A percentile compares a stretch with the other conserved stretches of the same genome.
Evolutionary conservation across 2,113 vertebrate genomes (phyloP).

Genomic region (Murina feae): DNA sequence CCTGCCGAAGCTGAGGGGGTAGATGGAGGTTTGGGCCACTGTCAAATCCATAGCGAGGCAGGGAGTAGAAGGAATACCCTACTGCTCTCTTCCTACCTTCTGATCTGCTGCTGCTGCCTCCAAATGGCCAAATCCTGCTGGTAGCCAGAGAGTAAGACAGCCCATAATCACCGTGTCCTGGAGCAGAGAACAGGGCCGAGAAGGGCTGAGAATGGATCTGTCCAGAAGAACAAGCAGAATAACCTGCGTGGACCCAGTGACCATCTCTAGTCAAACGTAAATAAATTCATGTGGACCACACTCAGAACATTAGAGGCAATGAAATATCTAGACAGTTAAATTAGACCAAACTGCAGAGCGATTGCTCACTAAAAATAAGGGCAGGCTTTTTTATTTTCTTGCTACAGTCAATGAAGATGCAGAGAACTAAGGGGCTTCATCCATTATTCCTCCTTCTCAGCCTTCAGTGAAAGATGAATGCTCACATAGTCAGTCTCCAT

Average conservation of each 20-base stretch:
- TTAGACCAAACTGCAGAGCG: not conserved
- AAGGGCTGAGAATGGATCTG: not conserved
- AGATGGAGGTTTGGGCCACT: not conserved
- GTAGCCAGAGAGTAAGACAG: not conserved
- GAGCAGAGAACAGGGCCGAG: not conserved
- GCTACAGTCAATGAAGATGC: not conserved
- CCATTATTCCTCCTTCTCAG: not conserved
- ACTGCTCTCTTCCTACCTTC: not conserved
- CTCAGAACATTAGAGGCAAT: not conserved
- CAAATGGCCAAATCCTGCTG: not conserved
- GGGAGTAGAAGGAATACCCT: not conserved
- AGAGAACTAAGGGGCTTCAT: not conserved
- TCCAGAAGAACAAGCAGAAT: not conserved
- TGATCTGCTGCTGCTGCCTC: not conserved
- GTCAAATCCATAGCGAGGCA: not conserved
- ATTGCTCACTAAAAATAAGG: not conserved
- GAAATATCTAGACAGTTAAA: not conserved
- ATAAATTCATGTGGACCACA: not conserved
- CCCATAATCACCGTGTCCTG: not conserved
- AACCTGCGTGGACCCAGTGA: not conserved
- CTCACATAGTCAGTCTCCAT: not conserved
- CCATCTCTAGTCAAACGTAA: not conserved
- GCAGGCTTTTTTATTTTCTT: not conserved
- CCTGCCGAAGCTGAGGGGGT: rapidly evolving
- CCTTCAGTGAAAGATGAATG: not conserved